phyloP scores from a whole-genome alignment of 1,140 invertebrate genomes.

The Calephelis virginiensis region DNA sequence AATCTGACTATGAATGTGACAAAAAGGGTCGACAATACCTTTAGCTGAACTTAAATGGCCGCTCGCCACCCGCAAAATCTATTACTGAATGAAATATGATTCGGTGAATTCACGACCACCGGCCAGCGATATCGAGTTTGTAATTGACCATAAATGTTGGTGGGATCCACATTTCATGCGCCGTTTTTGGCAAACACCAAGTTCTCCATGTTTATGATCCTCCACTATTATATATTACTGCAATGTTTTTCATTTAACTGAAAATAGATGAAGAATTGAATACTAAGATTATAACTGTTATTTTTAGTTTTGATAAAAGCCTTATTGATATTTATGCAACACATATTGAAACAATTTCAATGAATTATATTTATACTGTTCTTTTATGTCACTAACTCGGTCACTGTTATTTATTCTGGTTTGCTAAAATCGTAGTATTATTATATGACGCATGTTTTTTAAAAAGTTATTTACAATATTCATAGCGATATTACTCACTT shows the following conservation, averaged over 20 bases:
- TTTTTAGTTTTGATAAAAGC: too few relatives aligned
- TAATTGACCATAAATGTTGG: slow-evolving; percentile 42
- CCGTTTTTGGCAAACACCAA: slow-evolving; percentile 42
- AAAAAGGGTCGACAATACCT: slow-evolving; percentile 9
- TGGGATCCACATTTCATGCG: slow-evolving; percentile 34
- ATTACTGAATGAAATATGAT: slow-evolving; percentile 36
- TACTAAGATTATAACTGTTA: neutral
- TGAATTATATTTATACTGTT: too few relatives aligned
- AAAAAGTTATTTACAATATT: too few relatives aligned
- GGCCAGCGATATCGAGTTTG: slow-evolving; percentile 34
- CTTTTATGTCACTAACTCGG: too few relatives aligned
- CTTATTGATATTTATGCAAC: too few relatives aligned
- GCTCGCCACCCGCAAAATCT: slow-evolving; percentile 26
- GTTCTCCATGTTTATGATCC: slow-evolving; percentile 22
- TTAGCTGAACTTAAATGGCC: slow-evolving; percentile 13
- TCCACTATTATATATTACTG: slow-evolving; percentile 16
- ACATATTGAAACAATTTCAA: too few relatives aligned
- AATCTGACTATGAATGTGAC: neutral
- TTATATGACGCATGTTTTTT: too few relatives aligned
- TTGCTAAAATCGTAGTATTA: too few relatives aligned
- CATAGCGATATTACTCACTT: too few relatives aligned
- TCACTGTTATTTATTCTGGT: too few relatives aligned
- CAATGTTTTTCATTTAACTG: slow-evolving; percentile 8
- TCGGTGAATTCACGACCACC: slow-evolving; percentile 34
- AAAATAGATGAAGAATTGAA: neutral